Percentiles rank a stretch among this genome's conserved stretches.
Evolutionary conservation across 2,113 vertebrate genomes (phyloP).

Genomic region (Rhea pennata): DNA sequence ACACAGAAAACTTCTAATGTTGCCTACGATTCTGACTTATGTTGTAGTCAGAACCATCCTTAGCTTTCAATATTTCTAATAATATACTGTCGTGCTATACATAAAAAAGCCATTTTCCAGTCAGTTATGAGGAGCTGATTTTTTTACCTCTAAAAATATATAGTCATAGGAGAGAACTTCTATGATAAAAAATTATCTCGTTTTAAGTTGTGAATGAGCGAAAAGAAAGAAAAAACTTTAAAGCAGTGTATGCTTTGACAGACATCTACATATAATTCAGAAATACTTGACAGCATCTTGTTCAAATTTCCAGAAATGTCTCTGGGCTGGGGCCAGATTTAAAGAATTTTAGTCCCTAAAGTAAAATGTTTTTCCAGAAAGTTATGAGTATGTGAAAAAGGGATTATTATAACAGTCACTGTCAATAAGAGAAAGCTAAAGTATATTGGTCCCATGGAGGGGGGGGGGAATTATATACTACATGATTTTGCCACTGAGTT

Average conservation of each 20-base stretch:
- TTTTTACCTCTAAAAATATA: neutral
- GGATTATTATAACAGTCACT: neutral
- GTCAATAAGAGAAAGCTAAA: neutral
- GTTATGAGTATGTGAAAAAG: neutral
- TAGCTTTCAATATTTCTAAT: neutral
- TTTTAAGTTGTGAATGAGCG: neutral
- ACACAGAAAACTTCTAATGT: neutral
- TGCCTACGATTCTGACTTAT: neutral
- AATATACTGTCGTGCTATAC: neutral
- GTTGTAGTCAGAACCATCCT: neutral
- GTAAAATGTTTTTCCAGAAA: neutral
- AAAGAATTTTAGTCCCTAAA: neutral
- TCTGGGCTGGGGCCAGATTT: neutral
- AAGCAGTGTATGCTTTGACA: neutral
- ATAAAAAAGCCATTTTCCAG: neutral
- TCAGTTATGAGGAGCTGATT: neutral
- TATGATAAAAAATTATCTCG: neutral
- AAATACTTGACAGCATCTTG: neutral
- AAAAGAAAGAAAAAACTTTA: neutral
- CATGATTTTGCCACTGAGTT: neutral
- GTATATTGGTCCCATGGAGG: neutral
- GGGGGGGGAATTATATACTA: neutral
- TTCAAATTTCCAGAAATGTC: neutral
- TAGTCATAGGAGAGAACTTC: neutral
- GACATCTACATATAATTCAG: neutral